phyloP scores from a whole-genome alignment of 30 jellyfish, hydroid and myxozoan genomes.

The Rhopilema esculentum region DNA sequence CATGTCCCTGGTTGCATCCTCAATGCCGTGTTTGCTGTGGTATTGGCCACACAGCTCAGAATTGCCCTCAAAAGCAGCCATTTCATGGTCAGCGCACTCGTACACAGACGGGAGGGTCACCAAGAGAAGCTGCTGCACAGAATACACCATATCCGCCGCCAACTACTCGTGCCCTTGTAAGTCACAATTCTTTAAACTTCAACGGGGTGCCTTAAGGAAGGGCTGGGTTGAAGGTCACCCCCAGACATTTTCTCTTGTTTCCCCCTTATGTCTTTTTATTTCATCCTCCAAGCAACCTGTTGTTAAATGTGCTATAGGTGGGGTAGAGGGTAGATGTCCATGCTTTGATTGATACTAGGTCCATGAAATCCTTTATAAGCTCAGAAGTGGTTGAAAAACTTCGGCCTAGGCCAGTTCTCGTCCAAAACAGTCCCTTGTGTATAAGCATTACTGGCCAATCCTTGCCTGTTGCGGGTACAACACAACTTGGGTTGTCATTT shows the following conservation, averaged over 20 bases:
- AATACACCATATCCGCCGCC: neutral
- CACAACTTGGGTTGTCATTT: neutral
- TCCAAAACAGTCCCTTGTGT: slow-evolving; percentile 22
- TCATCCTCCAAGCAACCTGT: slow-evolving; percentile 8
- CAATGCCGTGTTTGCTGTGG: neutral
- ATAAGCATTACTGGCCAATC: slow-evolving; percentile 49
- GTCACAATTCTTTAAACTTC: slow-evolving; percentile 61
- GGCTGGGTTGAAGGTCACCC: slow-evolving; percentile 56
- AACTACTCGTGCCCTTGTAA: neutral
- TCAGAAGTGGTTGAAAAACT: slow-evolving; percentile 4
- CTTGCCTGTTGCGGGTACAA: slow-evolving; percentile 11
- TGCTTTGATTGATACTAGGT: slow-evolving; percentile 47
- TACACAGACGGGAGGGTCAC: neutral
- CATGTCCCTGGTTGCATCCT: slow-evolving; percentile 6
- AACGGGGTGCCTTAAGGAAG: slow-evolving; percentile 60
- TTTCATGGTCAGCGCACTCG: neutral
- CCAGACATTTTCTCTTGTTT: slow-evolving; percentile 6
- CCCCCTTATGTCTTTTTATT: neutral
- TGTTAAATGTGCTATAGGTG: slow-evolving; percentile 1
- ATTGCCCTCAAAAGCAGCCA: neutral
- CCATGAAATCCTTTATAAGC: slow-evolving; percentile 61
- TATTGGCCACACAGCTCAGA: slow-evolving; percentile 5
- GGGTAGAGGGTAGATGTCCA: neutral
- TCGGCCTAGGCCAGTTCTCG: slow-evolving; percentile 12
- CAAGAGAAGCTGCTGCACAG: neutral